Evolutionary conservation across 2,797 vertebrate genomes (phyloP).

Genomic region (Pseudochirops cupreus): DNA sequence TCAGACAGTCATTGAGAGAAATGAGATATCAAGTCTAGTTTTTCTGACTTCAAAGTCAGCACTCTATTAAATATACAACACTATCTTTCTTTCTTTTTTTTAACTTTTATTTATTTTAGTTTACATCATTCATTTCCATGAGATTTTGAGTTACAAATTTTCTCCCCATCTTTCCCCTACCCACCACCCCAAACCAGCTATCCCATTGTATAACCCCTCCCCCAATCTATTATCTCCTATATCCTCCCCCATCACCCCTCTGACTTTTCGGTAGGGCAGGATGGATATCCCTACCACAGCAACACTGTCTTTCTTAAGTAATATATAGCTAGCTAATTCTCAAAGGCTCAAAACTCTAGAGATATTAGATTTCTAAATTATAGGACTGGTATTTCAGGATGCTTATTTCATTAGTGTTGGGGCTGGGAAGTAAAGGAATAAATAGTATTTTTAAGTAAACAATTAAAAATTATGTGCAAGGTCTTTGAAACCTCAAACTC

Average conservation of each 20-base stretch:
- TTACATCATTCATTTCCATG: too few species aligned
- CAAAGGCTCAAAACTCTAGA: not conserved
- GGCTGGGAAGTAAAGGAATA: not conserved
- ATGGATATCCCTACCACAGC: too few species aligned
- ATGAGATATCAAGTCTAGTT: not conserved
- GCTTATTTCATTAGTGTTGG: not conserved
- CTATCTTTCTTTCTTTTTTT: too few species aligned
- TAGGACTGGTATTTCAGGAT: not conserved
- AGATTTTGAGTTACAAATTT: too few species aligned
- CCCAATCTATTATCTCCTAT: too few species aligned
- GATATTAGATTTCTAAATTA: not conserved
- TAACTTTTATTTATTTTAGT: too few species aligned
- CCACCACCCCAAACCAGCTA: too few species aligned
- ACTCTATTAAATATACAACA: not conserved
- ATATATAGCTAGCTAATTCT: not conserved
- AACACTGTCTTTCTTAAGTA: not conserved
- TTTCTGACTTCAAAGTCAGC: not conserved
- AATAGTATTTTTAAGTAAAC: not conserved
- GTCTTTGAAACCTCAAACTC: not conserved
- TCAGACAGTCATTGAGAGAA: not conserved
- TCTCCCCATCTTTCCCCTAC: too few species aligned
- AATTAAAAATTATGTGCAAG: not conserved
- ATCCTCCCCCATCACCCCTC: too few species aligned
- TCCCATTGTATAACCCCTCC: too few species aligned
- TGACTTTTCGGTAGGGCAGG: too few species aligned